A percentile compares a stretch with the other conserved stretches of the same genome.
phyloP scores from a whole-genome alignment of 2,888 invertebrate genomes.

The Galeruca laticollis region DNA sequence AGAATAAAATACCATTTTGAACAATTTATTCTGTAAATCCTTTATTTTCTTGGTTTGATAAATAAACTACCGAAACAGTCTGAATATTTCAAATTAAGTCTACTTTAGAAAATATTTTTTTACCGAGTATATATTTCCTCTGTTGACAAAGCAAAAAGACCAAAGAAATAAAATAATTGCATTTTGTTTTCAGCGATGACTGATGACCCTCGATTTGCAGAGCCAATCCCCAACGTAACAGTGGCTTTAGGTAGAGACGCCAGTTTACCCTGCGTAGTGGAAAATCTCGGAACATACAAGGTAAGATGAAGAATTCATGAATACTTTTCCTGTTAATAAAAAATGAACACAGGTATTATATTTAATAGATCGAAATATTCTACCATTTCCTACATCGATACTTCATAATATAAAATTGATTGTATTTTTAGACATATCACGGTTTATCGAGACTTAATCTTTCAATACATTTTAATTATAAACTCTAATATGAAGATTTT shows the following conservation, averaged over 20 bases:
- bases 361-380: not conserved
- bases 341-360: not conserved
- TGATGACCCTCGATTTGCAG: slow-evolving; percentile 88
- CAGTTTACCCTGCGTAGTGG: slow-evolving; percentile 89
- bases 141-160: not conserved
- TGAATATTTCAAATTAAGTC: not conserved
- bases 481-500: too few relatives aligned
- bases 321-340: not conserved
- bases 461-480: too few relatives aligned
- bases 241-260: slow-evolving; percentile 91
- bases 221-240: slow-evolving; percentile 92
- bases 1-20: too few relatives aligned
- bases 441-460: too few relatives aligned
- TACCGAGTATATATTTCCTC: not conserved
- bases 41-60: not conserved
- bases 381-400: too few relatives aligned
- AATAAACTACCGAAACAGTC: not conserved
- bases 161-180: slow-evolving; percentile 24
- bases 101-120: not conserved
- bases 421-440: too few relatives aligned
- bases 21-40: too few relatives aligned
- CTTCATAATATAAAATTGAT: too few relatives aligned
- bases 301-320: slow-evolving; percentile 70
- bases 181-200: slow-evolving; percentile 78
- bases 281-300: slow-evolving; percentile 90